Evolutionary conservation across 2,888 invertebrate species (phyloP), one percentile per base, ranked within the genome.

Genomic region (Agonum fuliginosum): DNA sequence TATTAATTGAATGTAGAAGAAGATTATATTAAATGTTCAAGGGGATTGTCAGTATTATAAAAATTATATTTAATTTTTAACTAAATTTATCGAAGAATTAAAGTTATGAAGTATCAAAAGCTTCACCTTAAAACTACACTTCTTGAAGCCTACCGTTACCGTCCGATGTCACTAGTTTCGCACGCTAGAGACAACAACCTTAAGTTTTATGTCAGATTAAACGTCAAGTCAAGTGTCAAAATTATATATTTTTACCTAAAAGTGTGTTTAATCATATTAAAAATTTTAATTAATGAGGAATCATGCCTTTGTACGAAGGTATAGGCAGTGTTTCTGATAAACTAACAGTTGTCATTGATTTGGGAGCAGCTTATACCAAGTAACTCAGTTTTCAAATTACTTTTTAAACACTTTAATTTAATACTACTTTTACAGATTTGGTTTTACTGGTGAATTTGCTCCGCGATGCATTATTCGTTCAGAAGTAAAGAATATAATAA

Each of bases 301-400:
- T 81, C 83, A 94, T 94, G 94, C 91, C 93, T 19, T 86, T 95
- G 1, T 97, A 94, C 84, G 96, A 97, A 88, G 94, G 93, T 10
- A 90, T 93, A 79, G 90, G 91, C 54, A 75, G 75, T 67, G 91
- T 94, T 82, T 93, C 93, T 82, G 97, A 97, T 83, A 97, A 97
- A 85, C 94, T 95, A 83, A 93, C 95, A 10, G 94, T 97, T 0
- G 94, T 98, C 12, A 86, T 98, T 79, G 98, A 98, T 85, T 93
- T 98, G 79, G 98, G 98, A 62, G 90, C 91, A 46, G 95, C 95
- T 17, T 98, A 95, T 84, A 97, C 97, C 0, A 98, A 97, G 97
- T 97, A 89, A 20, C 24, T 5, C 24, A 34, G 24, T 34, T 10
- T 46, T 70, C 78, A 73, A 22, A 78, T 41, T 67, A 22, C n/a